Percentiles rank a stretch among this genome's conserved stretches.
phyloP scores from a whole-genome alignment of 2,888 invertebrate genomes.

The Callyntrura sp. region DNA sequence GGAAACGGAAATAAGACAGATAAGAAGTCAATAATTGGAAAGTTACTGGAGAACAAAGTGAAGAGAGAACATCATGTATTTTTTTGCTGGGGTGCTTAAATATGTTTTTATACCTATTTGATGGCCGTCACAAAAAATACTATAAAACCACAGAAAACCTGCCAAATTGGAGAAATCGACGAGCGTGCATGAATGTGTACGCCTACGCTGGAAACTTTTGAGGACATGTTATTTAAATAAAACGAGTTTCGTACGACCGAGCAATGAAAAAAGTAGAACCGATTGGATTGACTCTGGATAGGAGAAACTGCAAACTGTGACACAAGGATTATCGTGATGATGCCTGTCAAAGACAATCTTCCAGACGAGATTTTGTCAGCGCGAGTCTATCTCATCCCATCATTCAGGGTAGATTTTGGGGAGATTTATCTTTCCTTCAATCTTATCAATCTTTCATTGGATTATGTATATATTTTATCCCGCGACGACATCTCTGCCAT shows the following conservation, averaged over 20 bases:
- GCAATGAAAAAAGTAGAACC: background rate
- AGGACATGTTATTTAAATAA: background rate
- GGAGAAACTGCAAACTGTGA: slow-evolving; percentile 35
- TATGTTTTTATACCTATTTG: no score
- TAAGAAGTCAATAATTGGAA: slow-evolving; percentile 46
- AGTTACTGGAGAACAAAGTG: background rate
- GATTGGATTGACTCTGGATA: background rate
- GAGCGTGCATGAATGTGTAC: background rate
- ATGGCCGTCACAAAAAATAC: no score
- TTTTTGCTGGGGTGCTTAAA: no score
- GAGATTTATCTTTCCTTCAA: slow-evolving; percentile 67
- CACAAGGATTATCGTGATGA: slow-evolving; percentile 55
- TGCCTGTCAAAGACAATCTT: slow-evolving; percentile 30
- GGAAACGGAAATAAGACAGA: slow-evolving; percentile 51
- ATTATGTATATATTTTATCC: slow-evolving; percentile 64
- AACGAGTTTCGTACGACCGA: background rate
- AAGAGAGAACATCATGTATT: no score
- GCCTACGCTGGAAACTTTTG: background rate
- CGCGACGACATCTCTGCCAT: slow-evolving; percentile 31
- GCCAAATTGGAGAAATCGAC: background rate
- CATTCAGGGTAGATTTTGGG: slow-evolving; percentile 43
- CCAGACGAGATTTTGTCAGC: slow-evolving; percentile 75
- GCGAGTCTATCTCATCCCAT: slow-evolving; percentile 74
- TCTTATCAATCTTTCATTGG: slow-evolving; percentile 81
- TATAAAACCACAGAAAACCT: background rate